Evolutionary conservation across 2,797 vertebrate genomes (phyloP), one percentile per base, ranked within the genome.

Genomic region (Eospalax fontanierii): DNA sequence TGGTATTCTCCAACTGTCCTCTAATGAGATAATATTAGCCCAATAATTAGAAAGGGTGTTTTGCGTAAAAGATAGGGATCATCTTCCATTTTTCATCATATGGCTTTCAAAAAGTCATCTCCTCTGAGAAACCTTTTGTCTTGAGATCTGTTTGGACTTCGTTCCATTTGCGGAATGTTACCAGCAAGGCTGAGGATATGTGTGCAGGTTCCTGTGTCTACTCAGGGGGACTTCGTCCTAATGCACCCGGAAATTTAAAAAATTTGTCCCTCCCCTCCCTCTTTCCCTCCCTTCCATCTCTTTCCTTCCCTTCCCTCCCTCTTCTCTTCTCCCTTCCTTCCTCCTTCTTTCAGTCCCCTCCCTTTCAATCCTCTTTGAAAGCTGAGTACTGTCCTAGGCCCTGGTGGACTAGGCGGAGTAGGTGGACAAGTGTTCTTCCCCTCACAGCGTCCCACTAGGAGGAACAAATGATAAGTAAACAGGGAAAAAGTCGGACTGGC

Each of bases 341-440:
- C 30, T 28, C 57, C 28, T 3, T 14, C 61, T 65, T 19, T 6
- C 12, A 54, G 50, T 54, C 12, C 50, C 14, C 50, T 54, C 50
- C 50, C 63, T 74, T 0, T 85, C 30, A 66, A 35, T 28, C 71
- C 26, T 24, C 71, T 9, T 80, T 83, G 35, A 33, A 70, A 57
- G n/a, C 35, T 79, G 43, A 76, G 24, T 18, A 2, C 33, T 73
- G 1, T 14, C n/a, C 14, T 19, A 8, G 74, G 26, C 66, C 21
- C 2, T 1, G 6, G n/a, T n/a, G n/a, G n/a, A n/a, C n/a, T n/a
- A n/a, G n/a, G 54, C 8, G 43, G 83, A 9, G n/a, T 12, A 26
- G 6, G 26, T 1, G 35, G n/a, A 10, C 0, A 28, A 19, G 4
- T 1, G 4, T 18, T 1, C 7, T 12, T 5, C 30, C 54, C 2